Evolutionary conservation across 2,888 invertebrate genomes (phyloP), one percentile per base, ranked within the genome.

Genomic region (Acanthosepion esculentum): DNA sequence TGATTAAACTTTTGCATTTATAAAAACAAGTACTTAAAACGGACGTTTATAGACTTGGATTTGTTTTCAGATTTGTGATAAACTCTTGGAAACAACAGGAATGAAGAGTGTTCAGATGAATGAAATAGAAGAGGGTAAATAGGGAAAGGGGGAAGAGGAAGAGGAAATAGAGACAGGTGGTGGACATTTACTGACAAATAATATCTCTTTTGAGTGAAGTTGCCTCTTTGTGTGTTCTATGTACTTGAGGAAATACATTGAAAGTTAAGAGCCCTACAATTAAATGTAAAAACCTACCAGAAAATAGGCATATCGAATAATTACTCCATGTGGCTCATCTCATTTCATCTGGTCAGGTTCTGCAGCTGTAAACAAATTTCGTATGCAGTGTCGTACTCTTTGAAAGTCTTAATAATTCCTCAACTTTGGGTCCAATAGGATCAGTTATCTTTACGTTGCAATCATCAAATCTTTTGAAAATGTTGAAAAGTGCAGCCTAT

Each of bases 161-260:
- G 12, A 78, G 53, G 41, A 93, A 53, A 93, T 23, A 50, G 53
- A 93, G 48, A 93, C 92, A 93, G 92, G 92, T 93, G 92, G 92
- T 93, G 48, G n/a, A 53, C 29, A 93, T 92, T 48, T 41, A 50
- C 92, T 23, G 50, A 48, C 50, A 29, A 93, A 93, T n/a, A 59
- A 59, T n/a, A n/a, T 15, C n/a, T 4, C 18, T 93, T 93, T 93
- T 93, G 15, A 92, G 26, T 92, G 92, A 93, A 50, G 10, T 23
- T 50, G 48, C n/a, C 18, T 48, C 50, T 48, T 93, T 93, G 23
- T 93, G 29, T 50, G 92, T 29, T 93, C n/a, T 18, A 50, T 48
- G 50, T 93, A 48, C 92, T 93, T 93, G 50, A 93, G 50, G 12
- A 93, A n/a, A 0, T 50, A 93, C 92, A 50, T 93, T 48, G 92